Evolutionary conservation across 1,140 invertebrate genomes (phyloP), one percentile per base, ranked within the genome.

Genomic region (Formica exsecta): DNA sequence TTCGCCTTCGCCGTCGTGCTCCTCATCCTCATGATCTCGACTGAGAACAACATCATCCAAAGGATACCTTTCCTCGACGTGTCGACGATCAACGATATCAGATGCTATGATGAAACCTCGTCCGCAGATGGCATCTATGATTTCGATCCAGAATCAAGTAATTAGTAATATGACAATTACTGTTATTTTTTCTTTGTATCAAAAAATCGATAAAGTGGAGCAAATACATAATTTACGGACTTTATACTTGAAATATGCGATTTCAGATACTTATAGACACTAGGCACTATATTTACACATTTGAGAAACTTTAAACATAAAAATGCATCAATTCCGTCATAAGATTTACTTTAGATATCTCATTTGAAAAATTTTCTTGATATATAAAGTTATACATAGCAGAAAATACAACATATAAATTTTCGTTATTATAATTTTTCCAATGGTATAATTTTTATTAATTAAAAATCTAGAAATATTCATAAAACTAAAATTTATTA

Each of bases 81-180:
- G 32, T 57, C 38, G 0, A 51, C 77, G 0, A 68, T 83, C 22
- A 61, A 86, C 9, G 92, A 93, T 61, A 92, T 94, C 41, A 91
- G 87, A 8, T 95, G 94, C 36, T 95, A 95, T 54, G 80, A 92
- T 11, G 68, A 90, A 71, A 6, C 68, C 0, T 91, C 81, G 2
- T 85, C 83, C 0, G 25, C 32, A 1, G 79, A 92, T 57, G 76
- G 90, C 5, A 79, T 93, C 25, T 77, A 80, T n/a, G 75, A 86
- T 8, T 93, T 94, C 41, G 66, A 93, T 64, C 7, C 74, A 8
- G 38, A 71, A 7, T 81, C 83, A 90, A 88, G 93, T 94, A 51
- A 51, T 51, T 87, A 88, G 93, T 94, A 51, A 51, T 51, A 87
- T 0, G 29, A 32, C 77, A 51, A 19, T 51, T 3, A 65, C 5